Percentiles rank a stretch among this genome's conserved stretches.
Conservation (phyloP, 2,113 vertebrate genomes). For the Willisornis vidua region DNA sequence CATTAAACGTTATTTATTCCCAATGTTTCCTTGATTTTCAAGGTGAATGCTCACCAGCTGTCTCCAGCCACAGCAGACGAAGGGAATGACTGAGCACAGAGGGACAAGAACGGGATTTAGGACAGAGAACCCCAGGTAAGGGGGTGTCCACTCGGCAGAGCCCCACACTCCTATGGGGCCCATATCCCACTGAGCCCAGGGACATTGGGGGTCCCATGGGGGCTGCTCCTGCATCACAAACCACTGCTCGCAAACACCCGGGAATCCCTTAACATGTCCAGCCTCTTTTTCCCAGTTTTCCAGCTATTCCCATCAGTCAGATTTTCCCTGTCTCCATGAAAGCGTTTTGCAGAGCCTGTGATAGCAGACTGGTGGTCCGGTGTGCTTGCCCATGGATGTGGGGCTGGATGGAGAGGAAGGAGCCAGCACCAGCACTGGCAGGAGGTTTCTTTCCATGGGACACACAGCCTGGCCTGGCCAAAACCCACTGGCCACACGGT, state of each 20-base stretch:
- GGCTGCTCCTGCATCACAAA: not conserved
- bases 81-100: not conserved
- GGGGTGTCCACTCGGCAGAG: not conserved
- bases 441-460: not conserved
- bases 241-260: accelerated
- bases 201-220: accelerated
- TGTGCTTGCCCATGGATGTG: accelerated
- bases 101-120: not conserved
- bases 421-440: too few relatives aligned
- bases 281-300: not conserved
- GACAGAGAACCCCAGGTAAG: not conserved
- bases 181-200: accelerated
- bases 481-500: accelerated
- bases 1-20: not conserved
- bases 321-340: accelerated
- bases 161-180: not conserved
- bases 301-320: not conserved
- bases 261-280: not conserved
- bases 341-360: accelerated
- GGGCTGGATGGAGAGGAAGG: not conserved
- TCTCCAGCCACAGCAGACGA: not conserved
- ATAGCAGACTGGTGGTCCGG: accelerated
- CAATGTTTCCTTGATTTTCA: not conserved
- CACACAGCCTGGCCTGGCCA: not conserved
- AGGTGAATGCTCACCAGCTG: not conserved